Percentiles rank a stretch among this genome's conserved stretches.
Evolutionary conservation across 2,797 vertebrate species (phyloP).

Genomic region (Diglossa cyanea): DNA sequence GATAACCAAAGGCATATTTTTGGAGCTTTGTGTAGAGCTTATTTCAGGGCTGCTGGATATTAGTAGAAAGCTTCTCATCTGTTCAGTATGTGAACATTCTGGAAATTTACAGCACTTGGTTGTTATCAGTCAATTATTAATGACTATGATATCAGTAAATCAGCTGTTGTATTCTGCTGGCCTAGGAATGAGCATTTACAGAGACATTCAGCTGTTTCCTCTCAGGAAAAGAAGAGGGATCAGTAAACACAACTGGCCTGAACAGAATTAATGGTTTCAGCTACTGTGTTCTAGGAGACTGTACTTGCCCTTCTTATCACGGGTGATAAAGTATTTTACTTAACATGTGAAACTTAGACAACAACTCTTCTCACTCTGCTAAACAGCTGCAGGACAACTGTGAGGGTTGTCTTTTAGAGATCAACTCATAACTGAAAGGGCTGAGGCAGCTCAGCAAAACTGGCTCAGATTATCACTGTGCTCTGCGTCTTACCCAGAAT

Average conservation of each 20-base stretch:
- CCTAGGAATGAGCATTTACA: not conserved
- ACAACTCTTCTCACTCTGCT: not conserved
- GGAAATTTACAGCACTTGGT: not conserved
- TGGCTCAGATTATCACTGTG: not conserved
- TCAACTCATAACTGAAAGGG: not conserved
- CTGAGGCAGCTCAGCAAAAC: not conserved
- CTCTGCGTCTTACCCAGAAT: not conserved
- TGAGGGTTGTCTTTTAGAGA: not conserved
- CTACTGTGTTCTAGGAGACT: not conserved
- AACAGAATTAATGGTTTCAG: not conserved
- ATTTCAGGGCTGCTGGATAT: not conserved
- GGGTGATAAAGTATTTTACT: not conserved
- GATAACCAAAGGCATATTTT: not conserved
- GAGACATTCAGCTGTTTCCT: slow-evolving; percentile 12
- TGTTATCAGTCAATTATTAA: not conserved
- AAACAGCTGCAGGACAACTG: not conserved
- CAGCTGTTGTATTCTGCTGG: not conserved
- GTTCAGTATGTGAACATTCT: not conserved
- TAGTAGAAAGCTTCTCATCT: not conserved
- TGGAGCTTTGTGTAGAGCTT: not conserved
- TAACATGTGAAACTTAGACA: not conserved
- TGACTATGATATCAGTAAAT: not conserved
- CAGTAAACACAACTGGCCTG: not conserved
- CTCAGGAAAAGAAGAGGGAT: not conserved
- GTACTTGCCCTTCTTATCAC: not conserved